Evolutionary conservation across 2,113 vertebrate genomes (phyloP), one percentile per base, ranked within the genome.

Genomic region (Limnothrissa miodon): DNA sequence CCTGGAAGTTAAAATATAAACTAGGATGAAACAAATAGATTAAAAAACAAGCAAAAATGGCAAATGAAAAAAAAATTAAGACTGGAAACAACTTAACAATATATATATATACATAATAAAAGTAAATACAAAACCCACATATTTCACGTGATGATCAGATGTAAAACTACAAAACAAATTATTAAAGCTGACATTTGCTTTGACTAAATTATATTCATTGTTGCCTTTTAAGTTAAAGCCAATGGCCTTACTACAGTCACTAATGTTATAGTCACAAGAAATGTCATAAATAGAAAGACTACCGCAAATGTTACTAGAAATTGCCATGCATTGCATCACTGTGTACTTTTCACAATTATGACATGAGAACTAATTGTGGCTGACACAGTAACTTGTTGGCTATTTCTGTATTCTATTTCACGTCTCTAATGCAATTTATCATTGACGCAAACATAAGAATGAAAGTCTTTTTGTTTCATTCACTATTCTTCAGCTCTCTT

Each of bases 301-400:
- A 36, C 66, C 15, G 29, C 66, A 74, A 10, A 74, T 74, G 66
- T 74, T 74, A 74, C 66, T 74, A 15, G 66, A 74, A 74, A 13
- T 74, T 0, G 33, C 36, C 15, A 13, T 17, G 4, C 66, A 36
- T 15, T 33, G 29, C 13, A 74, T 74, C 29, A 74, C 66, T 33
- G 15, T 74, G 66, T 33, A 10, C 5, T 33, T 74, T 33, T 74
- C 10, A 0, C 29, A 74, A 6, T 74, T 36, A 25, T 36, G 66
- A 39, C 66, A 74, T 33, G 25, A 39, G 13, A 29, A 36, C 33
- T 74, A 74, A 33, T 36, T 74, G 29, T 70, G 33, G 15, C 25
- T 36, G 10, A 33, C 29, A 39, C 13, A 74, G 19, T 17, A 36
- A 36, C 13, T 15, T 33, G 4, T 36, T 25, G 9, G 23, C 9